phyloP scores from a whole-genome alignment of 2,113 vertebrate species.

The Chaenogobius annularis region DNA sequence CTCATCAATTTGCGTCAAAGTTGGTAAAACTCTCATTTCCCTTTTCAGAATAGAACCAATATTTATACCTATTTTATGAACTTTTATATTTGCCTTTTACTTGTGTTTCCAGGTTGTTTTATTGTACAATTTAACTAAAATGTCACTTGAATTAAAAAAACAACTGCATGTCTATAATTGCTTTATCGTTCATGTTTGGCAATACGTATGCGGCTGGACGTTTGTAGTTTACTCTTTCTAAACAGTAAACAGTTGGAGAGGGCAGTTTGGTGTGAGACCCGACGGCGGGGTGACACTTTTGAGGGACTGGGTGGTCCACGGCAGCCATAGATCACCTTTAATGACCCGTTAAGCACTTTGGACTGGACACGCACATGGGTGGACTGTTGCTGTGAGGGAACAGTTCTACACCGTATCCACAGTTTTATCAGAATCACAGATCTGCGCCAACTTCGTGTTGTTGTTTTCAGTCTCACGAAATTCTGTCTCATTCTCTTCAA shows the following conservation, averaged over 20 bases:
- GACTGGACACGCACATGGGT: not conserved
- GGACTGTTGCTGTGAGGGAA: not conserved
- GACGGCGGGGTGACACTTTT: not conserved
- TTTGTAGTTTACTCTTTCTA: not conserved
- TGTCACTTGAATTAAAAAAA: too few relatives aligned
- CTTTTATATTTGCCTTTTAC: too few relatives aligned
- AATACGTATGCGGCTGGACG: not conserved
- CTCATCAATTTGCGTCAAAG: too few relatives aligned
- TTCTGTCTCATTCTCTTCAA: too few relatives aligned
- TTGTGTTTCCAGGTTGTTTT: too few relatives aligned
- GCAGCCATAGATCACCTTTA: not conserved
- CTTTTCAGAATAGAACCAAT: too few relatives aligned
- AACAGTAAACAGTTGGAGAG: not conserved
- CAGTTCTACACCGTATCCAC: not conserved
- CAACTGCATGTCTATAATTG: too few relatives aligned
- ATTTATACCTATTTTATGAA: too few relatives aligned
- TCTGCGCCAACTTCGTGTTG: not conserved
- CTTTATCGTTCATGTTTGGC: not conserved
- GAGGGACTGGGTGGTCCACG: constrained; percentile 5
- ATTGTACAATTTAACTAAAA: too few relatives aligned
- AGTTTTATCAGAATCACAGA: not conserved
- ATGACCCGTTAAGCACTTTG: not conserved
- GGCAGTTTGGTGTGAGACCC: not conserved
- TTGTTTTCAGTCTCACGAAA: too few relatives aligned
- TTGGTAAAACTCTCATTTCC: too few relatives aligned